These are phyloP conservation scores for Tachyglossus aculeatus DNA, from an alignment of 2,797 vertebrate genomes.

Conservation along the genomic window DNA sequence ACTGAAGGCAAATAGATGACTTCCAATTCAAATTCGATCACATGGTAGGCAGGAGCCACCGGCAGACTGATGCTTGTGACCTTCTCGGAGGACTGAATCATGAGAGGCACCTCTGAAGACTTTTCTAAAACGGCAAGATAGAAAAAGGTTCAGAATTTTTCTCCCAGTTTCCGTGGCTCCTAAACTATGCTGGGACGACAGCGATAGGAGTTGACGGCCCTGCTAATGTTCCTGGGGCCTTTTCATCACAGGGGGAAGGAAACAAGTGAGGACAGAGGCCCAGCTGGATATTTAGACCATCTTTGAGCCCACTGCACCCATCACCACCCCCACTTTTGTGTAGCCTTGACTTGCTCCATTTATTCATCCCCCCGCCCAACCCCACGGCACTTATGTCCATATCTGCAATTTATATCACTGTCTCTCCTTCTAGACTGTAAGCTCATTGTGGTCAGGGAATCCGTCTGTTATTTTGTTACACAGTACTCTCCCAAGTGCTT, in stretches of 20 bases:
- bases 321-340: too few relatives aligned
- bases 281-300: too few relatives aligned
- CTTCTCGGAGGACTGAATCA: slow-evolving; percentile 91
- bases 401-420: too few relatives aligned
- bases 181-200: background rate
- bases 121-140: slow-evolving; percentile 74
- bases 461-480: too few relatives aligned
- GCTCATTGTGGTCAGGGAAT: too few relatives aligned
- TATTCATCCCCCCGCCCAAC: too few relatives aligned
- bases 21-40: slow-evolving; percentile 91
- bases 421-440: too few relatives aligned
- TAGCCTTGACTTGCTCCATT: too few relatives aligned
- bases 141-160: slow-evolving; percentile 11
- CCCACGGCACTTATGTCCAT: too few relatives aligned
- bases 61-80: slow-evolving; percentile 94
- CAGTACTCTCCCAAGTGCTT: too few relatives aligned
- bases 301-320: too few relatives aligned
- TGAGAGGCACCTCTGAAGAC: slow-evolving; percentile 77
- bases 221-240: background rate
- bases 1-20: slow-evolving; percentile 89
- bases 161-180: background rate
- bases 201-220: background rate
- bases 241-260: rapidly evolving
- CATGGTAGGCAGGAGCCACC: slow-evolving; percentile 86
- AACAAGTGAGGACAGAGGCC: too few relatives aligned